Evolutionary conservation across 2,797 vertebrate genomes (phyloP), one percentile per base, ranked within the genome.

Genomic region (Vultur gryphus): DNA sequence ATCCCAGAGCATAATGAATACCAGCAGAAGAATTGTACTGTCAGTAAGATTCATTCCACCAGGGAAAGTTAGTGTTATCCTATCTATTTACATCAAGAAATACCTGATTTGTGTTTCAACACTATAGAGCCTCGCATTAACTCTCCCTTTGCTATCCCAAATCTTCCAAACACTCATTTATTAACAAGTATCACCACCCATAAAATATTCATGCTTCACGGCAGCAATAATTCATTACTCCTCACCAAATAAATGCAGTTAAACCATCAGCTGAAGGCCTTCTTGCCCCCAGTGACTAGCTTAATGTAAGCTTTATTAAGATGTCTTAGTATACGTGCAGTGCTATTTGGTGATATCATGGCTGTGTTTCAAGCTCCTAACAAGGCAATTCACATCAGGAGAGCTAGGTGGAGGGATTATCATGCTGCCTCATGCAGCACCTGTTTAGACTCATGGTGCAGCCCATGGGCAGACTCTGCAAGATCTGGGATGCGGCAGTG

Each of bases 301-400:
- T 76, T 64, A 46, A 24, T 0, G 0, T 54, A 49, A 83, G 33
- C 33, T 90, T 91, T 87, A 82, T 84, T 77, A 80, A 57, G 44
- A n/a, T 19, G 29, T 14, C 41, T 80, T 20, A 7, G 16, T 55
- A 15, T 24, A 44, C 23, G 24, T 21, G 16, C n/a, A 52, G 23
- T 51, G 55, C 33, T 90, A 21, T 62, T 77, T 83, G 52, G 37
- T 80, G 46, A 33, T 31, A 28, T 8, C n/a, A 4, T 16, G 12
- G 29, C 35, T 33, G 7, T 61, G 51, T 72, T 91, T 87, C 69
- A 90, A 83, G 71, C 41, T 55, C 87, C 62, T 94, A 93, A 89
- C 55, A 55, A 90, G 59, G 41, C 55, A 57, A 20, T 77, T 82
- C 55, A 55, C 37, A 55, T 26, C 64, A 73, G 77, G 35, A 80